A percentile compares a stretch with the other conserved stretches of the same genome.
These are phyloP conservation scores for Vanessa cardui DNA, from an alignment of 2,888 invertebrate species.

Conservation along the genomic window DNA sequence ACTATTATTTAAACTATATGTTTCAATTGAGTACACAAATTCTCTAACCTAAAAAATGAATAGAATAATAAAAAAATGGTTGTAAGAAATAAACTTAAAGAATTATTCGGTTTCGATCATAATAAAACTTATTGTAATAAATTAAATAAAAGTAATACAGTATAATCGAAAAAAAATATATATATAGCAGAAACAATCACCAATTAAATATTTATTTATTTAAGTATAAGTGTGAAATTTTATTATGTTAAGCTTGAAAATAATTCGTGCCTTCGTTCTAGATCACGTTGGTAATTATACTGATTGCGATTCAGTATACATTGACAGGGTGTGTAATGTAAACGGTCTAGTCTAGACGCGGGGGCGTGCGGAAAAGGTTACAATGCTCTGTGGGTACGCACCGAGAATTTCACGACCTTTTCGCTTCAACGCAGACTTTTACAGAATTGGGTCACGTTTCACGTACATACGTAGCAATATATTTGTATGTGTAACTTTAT, in stretches of 20 bases:
- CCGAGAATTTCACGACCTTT: slow-evolving; percentile 42
- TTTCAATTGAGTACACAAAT: too few relatives aligned
- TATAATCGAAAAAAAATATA: too few relatives aligned
- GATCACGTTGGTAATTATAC: slow-evolving; percentile 14
- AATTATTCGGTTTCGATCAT: too few relatives aligned
- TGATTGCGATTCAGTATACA: slow-evolving; percentile 27
- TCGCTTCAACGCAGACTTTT: slow-evolving; percentile 36
- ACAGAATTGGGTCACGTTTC: slow-evolving; percentile 39
- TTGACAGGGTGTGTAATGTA: slow-evolving; percentile 21
- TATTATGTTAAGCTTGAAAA: not conserved
- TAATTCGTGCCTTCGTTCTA: not conserved
- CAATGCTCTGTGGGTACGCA: slow-evolving; percentile 28
- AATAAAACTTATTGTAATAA: too few relatives aligned
- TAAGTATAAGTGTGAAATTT: not conserved
- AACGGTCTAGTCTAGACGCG: slow-evolving; percentile 62
- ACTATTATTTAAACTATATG: too few relatives aligned
- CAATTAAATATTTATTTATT: too few relatives aligned
- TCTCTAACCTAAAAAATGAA: too few relatives aligned
- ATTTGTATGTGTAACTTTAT: slow-evolving; percentile 20
- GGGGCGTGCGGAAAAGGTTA: slow-evolving; percentile 53
- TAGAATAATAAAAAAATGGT: too few relatives aligned
- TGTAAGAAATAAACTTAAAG: too few relatives aligned
- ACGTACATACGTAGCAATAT: slow-evolving; percentile 25
- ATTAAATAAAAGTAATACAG: too few relatives aligned
- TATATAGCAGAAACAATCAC: too few relatives aligned